These are phyloP conservation scores for Clinocottus analis DNA, from an alignment of 2,113 vertebrate genomes.

Conservation along the genomic window DNA sequence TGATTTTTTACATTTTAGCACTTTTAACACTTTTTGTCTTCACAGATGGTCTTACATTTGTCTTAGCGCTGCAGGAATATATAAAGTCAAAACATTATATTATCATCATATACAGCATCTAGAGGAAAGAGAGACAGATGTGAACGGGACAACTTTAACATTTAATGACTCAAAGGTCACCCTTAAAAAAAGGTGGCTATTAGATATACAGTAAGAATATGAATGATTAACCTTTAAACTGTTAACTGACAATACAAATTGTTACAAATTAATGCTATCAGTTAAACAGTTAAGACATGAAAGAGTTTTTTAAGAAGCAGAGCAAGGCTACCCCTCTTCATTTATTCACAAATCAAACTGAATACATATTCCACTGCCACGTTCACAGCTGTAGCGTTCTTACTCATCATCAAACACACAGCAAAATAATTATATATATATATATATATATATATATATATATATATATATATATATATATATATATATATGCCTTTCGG, in stretches of 20 bases:
- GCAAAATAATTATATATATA: no score
- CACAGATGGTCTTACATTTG: slow-evolving; percentile 11
- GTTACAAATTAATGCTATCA: not conserved
- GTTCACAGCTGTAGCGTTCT: not conserved
- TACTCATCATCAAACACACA: not conserved
- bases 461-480: no score
- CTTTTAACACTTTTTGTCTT: slow-evolving; percentile 3
- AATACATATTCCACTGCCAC: no score
- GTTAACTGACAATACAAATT: not conserved
- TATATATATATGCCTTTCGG: not conserved
- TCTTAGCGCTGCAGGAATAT: slow-evolving; percentile 1
- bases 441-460: no score
- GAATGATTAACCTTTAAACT: not conserved
- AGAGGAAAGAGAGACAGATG: not conserved
- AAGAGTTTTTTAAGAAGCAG: not conserved
- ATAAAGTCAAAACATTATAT: not conserved
- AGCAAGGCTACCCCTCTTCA: not conserved
- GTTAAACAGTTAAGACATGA: not conserved
- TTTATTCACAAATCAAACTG: no score
- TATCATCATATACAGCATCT: not conserved
- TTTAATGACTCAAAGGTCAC: not conserved
- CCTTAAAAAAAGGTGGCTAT: not conserved
- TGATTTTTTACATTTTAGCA: slow-evolving; percentile 29
- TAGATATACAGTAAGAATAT: not conserved
- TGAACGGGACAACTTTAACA: not conserved